Base-by-base conservation (phyloP, 2,113 vertebrate species). In the Sapayoa aenigma region DNA sequence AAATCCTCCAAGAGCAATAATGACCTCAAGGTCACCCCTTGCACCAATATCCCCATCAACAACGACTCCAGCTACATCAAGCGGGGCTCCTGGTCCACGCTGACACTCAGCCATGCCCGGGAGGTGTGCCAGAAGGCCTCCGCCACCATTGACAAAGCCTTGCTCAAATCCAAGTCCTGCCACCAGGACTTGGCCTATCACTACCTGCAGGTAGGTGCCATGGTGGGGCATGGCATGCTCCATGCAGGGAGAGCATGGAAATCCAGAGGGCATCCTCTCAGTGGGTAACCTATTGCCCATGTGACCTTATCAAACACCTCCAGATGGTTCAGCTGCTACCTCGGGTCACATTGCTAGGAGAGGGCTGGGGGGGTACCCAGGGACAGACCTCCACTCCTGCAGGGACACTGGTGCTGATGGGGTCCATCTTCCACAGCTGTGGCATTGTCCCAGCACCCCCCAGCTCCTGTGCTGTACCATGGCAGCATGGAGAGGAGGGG, bases 91-190 rank as follows among this genome's bases (percentile, higher is more conserved):
- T 99, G 99, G 99, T 99, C 99, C 87, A 98, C 99, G 1, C 97
- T 99, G 91, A 99, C 99, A 1, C 98, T 99, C 97, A 99, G 99
- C 88, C 99, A 99, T 52, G 98, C 98, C 58, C 98, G 99, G 27
- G 99, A 99, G 83, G 97, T 99, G 93, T 98, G 99, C 96, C 99
- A 99, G 96, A 99, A 99, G 96, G 99, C 99, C 83, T 99, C 99
- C 0, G 98, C 99, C 89, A 99, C 99, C 23, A 98, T 99, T 37
- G 99, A 99, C 95, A 99, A 99, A 96, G 99, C 99, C 83, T 98
- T 99, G 97, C 98, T 99, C 69, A 99, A 99, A 95, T 99, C 99
- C 95, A 99, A 99, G 97, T 99, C 99, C 89, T 99, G 99, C 97
- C 99, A 99, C 89, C 99, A 99, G 95, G 99, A 99, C 92, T 98